These are phyloP conservation scores for Enteromius afrohamiltoni DNA, from an alignment of 2,797 vertebrate species.

Conservation along the genomic window DNA sequence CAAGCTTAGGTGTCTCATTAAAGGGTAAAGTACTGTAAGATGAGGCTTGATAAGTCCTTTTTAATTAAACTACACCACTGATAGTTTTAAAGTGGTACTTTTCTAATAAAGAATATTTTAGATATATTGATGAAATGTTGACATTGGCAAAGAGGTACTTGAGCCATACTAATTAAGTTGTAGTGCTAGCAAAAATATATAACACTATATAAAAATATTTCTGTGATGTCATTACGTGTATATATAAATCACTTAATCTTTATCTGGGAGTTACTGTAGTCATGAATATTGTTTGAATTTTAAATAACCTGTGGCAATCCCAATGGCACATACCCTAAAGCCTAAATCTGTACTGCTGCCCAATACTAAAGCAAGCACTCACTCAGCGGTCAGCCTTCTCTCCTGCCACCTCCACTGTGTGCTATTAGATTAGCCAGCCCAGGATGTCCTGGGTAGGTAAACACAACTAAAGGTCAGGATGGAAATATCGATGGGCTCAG, in stretches of 20 bases:
- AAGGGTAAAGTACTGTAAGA: not conserved
- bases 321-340: slow-evolving; percentile 9
- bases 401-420: slow-evolving; percentile 57
- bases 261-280: not conserved
- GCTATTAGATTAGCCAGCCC: slow-evolving; percentile 65
- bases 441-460: slow-evolving; percentile 74
- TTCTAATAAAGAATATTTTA: not conserved
- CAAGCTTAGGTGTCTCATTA: not conserved
- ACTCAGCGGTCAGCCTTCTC: slow-evolving; percentile 37
- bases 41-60: not conserved
- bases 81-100: not conserved
- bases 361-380: slow-evolving; percentile 26
- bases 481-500: slow-evolving; percentile 72
- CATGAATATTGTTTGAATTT: slow-evolving; percentile 4
- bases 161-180: not conserved
- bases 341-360: slow-evolving; percentile 25
- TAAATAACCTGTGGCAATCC: slow-evolving; percentile 20
- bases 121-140: not conserved
- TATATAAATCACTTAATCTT: not conserved
- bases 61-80: not conserved
- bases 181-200: not conserved
- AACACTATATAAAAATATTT: not conserved
- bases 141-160: not conserved
- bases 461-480: slow-evolving; percentile 77
- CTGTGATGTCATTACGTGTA: not conserved